Percentiles rank a stretch among this genome's conserved stretches.
phyloP scores from a whole-genome alignment of 2,888 invertebrate genomes.

The Drosophila colorata region DNA sequence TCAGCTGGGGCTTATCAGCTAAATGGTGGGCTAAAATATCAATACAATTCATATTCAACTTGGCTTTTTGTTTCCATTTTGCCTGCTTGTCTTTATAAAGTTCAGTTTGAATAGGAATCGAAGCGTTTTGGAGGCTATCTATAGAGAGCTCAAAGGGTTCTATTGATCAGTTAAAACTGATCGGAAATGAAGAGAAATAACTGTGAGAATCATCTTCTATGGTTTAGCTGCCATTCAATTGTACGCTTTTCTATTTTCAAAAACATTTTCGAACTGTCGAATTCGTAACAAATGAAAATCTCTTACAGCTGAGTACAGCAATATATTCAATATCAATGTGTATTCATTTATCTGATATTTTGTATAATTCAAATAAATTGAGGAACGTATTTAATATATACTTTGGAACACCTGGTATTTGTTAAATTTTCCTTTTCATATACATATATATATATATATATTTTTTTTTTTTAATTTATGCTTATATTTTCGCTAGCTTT shows the following conservation, averaged over 20 bases:
- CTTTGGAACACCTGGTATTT: constrained; percentile 9
- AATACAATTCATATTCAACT: constrained; percentile 27
- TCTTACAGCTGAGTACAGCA: not conserved
- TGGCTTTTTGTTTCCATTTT: not conserved
- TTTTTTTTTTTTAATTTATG: not conserved
- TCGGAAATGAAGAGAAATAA: too few relatives aligned
- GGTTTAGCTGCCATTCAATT: constrained; percentile 1
- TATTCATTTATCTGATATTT: constrained; percentile 14
- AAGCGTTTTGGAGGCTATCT: constrained; percentile 23
- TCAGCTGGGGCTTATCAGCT: constrained; percentile 61
- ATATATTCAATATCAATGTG: constrained; percentile 24
- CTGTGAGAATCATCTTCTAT: not conserved
- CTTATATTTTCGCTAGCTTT: constrained; percentile 9
- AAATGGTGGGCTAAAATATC: constrained; percentile 73
- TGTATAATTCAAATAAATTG: constrained; percentile 12
- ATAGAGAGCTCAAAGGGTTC: not conserved
- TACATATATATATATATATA: not conserved
- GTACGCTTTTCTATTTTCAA: not conserved
- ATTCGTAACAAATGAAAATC: constrained; percentile 1
- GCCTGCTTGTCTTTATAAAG: constrained; percentile 1
- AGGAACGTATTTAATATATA: constrained; percentile 25
- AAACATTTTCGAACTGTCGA: not conserved
- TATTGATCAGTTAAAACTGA: too few relatives aligned
- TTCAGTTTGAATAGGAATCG: constrained; percentile 12
- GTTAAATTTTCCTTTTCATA: not conserved